Evolutionary conservation across 2,797 vertebrate genomes (phyloP).

Genomic region (Micropoecilia bifurca): DNA sequence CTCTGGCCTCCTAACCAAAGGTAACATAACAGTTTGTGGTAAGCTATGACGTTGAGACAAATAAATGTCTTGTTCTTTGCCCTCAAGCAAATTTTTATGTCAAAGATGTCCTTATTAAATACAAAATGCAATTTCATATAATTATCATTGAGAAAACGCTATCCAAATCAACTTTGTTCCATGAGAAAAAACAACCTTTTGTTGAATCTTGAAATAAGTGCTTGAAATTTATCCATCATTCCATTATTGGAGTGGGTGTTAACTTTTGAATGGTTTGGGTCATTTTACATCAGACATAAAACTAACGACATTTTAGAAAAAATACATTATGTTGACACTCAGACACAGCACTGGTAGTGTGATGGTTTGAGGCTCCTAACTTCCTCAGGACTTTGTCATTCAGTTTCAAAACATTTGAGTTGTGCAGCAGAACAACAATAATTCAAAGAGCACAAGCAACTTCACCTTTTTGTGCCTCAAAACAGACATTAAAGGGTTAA

Average conservation of each 20-base stretch:
- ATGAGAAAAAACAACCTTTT: not conserved
- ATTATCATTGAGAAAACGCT: not conserved
- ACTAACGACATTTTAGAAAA: not conserved
- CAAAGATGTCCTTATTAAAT: not conserved
- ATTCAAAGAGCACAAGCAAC: not conserved
- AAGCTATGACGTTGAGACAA: not conserved
- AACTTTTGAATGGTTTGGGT: not conserved
- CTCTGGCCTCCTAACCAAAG: not conserved
- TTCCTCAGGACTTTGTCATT: not conserved
- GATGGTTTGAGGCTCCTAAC: not conserved
- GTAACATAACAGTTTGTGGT: not conserved
- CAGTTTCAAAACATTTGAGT: not conserved
- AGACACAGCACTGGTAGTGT: not conserved
- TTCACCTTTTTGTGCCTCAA: not conserved
- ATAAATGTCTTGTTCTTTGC: not conserved
- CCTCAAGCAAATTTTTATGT: not conserved
- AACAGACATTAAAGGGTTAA: not conserved
- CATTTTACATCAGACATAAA: not conserved
- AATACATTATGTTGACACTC: not conserved
- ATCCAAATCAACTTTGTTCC: not conserved
- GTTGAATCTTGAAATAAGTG: not conserved
- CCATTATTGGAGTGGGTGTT: not conserved
- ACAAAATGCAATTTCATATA: not conserved
- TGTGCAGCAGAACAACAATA: not conserved
- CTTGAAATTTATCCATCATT: not conserved